phyloP scores from a whole-genome alignment of 1,140 invertebrate species.

The Diorhabda carinulata region DNA sequence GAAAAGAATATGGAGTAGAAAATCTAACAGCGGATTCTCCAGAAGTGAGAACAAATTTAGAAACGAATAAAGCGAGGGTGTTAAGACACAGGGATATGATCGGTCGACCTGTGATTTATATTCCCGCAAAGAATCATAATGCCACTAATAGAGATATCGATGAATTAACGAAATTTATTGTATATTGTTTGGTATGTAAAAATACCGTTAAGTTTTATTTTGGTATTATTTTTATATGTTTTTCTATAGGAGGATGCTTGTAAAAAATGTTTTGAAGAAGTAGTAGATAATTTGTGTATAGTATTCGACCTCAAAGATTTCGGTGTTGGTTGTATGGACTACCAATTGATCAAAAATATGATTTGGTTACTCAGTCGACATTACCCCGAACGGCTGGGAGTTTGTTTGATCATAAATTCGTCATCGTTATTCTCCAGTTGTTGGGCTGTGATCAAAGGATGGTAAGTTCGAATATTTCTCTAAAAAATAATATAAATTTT shows the following conservation, averaged over 20 bases:
- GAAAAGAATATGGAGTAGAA: constrained; percentile 64
- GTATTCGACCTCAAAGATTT: constrained; percentile 72
- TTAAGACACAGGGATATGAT: constrained; percentile 64
- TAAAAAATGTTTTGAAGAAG: constrained; percentile 72
- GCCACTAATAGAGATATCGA: constrained; percentile 61
- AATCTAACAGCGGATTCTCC: constrained; percentile 55
- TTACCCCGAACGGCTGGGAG: constrained; percentile 71
- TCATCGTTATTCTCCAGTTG: constrained; percentile 67
- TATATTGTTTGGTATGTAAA: constrained; percentile 62
- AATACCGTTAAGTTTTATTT: background rate
- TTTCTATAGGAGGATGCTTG: constrained; percentile 64
- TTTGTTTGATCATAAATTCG: constrained; percentile 68
- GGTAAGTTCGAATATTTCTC: constrained; percentile 48
- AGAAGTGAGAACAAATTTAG: constrained; percentile 57
- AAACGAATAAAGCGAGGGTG: constrained; percentile 61
- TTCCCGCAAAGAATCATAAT: constrained; percentile 71
- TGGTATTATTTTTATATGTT: background rate
- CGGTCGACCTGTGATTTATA: constrained; percentile 70
- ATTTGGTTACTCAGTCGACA: constrained; percentile 71
- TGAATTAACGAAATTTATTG: constrained; percentile 71
- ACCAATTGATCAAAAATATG: constrained; percentile 70
- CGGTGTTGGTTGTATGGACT: constrained; percentile 70
- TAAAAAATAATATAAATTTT: too few species aligned
- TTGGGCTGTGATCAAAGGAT: constrained; percentile 69
- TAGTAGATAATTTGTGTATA: constrained; percentile 73